Conservation (phyloP, 2,797 vertebrate genomes). For the Arctocebus calabarensis region DNA sequence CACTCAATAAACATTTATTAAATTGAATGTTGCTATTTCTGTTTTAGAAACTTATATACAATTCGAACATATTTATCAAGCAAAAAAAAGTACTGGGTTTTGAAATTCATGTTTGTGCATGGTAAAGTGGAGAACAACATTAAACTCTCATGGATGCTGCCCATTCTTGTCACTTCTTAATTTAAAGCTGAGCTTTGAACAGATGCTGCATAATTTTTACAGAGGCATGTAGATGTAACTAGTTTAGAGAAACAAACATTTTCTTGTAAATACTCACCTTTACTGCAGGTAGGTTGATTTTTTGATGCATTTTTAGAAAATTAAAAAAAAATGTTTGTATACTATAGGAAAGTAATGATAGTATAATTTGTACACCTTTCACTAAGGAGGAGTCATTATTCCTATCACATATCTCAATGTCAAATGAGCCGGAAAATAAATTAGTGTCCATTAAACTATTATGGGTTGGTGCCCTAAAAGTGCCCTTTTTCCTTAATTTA, state of each 20-base stretch:
- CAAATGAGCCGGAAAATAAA: constrained; percentile 19
- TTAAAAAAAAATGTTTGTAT: constrained; percentile 13
- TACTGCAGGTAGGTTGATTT: constrained; percentile 61
- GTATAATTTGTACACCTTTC: constrained; percentile 59
- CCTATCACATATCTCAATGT: constrained; percentile 6
- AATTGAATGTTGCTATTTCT: constrained; percentile 56
- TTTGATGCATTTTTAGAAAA: not conserved
- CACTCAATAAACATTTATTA: constrained; percentile 34
- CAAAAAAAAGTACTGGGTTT: constrained; percentile 27
- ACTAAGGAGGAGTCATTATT: constrained; percentile 13
- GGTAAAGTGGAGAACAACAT: constrained; percentile 40
- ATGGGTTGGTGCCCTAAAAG: not conserved
- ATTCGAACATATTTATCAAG: constrained; percentile 27
- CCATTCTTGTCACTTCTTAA: constrained; percentile 60
- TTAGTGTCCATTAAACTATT: constrained; percentile 20
- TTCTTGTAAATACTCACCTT: constrained; percentile 69
- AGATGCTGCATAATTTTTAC: not conserved
- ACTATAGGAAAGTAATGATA: constrained; percentile 51
- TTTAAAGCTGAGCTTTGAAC: constrained; percentile 53
- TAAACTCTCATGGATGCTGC: constrained; percentile 57
- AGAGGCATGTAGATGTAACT: not conserved
- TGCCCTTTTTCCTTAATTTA: constrained; percentile 8
- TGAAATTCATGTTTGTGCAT: constrained; percentile 52
- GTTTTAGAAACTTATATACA: not conserved
- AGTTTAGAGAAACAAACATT: constrained; percentile 62